Conservation (phyloP, 2,113 vertebrate species). For the Barbus barbus region DNA sequence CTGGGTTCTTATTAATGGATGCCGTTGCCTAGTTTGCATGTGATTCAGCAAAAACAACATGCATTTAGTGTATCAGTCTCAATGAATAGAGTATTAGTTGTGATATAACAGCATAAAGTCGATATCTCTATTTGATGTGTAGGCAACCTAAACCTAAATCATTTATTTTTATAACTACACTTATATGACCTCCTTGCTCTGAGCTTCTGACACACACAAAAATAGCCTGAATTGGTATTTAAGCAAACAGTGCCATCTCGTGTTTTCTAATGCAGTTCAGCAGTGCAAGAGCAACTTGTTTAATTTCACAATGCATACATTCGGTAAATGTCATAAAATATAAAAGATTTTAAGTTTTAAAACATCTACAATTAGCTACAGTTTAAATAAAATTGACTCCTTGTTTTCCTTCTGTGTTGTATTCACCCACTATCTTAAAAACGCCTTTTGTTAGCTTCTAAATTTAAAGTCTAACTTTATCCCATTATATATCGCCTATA, state of each 20-base stretch:
- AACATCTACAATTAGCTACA: too few species aligned
- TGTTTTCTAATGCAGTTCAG: background rate
- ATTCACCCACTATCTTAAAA: too few species aligned
- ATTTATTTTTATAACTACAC: background rate
- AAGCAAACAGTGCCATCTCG: conserved; percentile 10
- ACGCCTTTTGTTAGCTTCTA: too few species aligned
- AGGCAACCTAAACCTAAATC: background rate
- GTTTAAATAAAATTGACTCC: too few species aligned
- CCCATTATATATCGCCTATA: background rate
- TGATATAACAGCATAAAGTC: background rate
- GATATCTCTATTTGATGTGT: background rate
- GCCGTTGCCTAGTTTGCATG: background rate
- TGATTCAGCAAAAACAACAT: background rate
- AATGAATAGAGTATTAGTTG: background rate
- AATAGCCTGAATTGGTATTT: background rate
- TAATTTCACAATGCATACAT: too few species aligned
- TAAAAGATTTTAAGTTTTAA: too few species aligned
- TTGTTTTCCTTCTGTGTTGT: too few species aligned
- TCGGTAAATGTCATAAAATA: too few species aligned
- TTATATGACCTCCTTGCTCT: background rate
- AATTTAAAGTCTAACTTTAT: background rate
- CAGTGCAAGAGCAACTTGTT: background rate
- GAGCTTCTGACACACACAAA: background rate
- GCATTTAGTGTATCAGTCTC: background rate
- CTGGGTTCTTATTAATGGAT: background rate